phyloP scores from a whole-genome alignment of 2,797 vertebrate species.

The Periophthalmus magnuspinnatus region DNA sequence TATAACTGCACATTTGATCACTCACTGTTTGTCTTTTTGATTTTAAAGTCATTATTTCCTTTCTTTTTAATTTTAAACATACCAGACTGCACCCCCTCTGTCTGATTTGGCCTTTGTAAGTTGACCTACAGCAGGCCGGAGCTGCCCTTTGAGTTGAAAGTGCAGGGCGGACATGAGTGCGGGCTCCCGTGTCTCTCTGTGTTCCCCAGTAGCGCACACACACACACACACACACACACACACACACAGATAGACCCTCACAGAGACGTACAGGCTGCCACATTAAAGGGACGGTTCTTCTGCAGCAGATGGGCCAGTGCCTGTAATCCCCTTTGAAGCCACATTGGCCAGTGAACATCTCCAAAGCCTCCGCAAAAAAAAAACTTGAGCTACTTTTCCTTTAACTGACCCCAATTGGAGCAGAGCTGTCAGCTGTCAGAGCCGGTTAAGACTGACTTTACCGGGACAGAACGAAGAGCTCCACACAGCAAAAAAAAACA shows the following conservation, averaged over 20 bases:
- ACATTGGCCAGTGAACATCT: constrained; percentile 81
- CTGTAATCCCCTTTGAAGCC: constrained; percentile 84
- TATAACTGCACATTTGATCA: background rate
- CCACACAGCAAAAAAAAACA: constrained; percentile 23
- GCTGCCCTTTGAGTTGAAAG: constrained; percentile 65
- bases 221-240: background rate
- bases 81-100: background rate
- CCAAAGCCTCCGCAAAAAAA: constrained; percentile 71
- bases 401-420: constrained; percentile 82
- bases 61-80: background rate
- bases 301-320: constrained; percentile 80
- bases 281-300: constrained; percentile 78
- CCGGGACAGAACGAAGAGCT: constrained; percentile 74
- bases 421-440: constrained; percentile 82
- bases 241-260: constrained; percentile 22
- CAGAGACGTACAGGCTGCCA: constrained; percentile 64
- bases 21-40: background rate
- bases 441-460: constrained; percentile 77
- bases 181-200: constrained; percentile 39
- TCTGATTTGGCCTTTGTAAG: constrained; percentile 27
- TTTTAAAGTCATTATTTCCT: background rate
- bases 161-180: constrained; percentile 37
- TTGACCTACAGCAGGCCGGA: constrained; percentile 38
- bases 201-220: constrained; percentile 34
- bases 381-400: constrained; percentile 84